Evolutionary conservation across 2,888 invertebrate genomes (phyloP), one percentile per base, ranked within the genome.

Genomic region (Limnephilus rhombicus): DNA sequence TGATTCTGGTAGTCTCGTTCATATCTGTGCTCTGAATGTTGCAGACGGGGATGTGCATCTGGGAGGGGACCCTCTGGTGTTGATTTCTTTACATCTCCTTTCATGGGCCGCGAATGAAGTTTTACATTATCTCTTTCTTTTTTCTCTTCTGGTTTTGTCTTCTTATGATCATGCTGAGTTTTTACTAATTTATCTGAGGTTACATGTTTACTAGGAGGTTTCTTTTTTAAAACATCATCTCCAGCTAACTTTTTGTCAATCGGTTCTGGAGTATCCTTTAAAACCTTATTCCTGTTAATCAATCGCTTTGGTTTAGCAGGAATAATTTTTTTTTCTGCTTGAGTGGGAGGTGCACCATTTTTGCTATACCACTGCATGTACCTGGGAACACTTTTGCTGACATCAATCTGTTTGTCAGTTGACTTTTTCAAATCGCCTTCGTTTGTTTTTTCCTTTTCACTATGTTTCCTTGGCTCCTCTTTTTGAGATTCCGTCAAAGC

Each of bases 321-420:
- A 90, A 95, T 94, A 5, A 94, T 94, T 94, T 96, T 96, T 9
- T 90, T 82, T 85, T 92, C 93, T 31, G 91, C 29, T 93, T 96
- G 94, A 89, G 95, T 94, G 80, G 95, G 90, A 92, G 94, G 94
- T 94, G 80, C 18, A 90, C 96, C 94, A 94, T 97, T 97, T 94
- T 97, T 97, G 89, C 97, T 96, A 94, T 98, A 98, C 98, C 98
- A 98, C 94, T 98, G 98, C 98, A 98, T 98, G 94, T 98, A 98
- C 92, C 97, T 96, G 2, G 98, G 97, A 81, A 97, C 95, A 94
- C 96, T 96, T 94, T 96, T 97, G 93, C 96, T 94, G 87, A 94
- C 94, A 85, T 95, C 95, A 37, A 94, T 93, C 90, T 94, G 94
- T 93, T 94, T 94, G 49, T 94, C 94, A 80, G 94, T 94, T 80